Percentiles rank a stretch among this genome's conserved stretches.
These are phyloP conservation scores for Thysanoteuthis rhombus DNA, from an alignment of 2,888 invertebrate genomes.

Conservation along the genomic window DNA sequence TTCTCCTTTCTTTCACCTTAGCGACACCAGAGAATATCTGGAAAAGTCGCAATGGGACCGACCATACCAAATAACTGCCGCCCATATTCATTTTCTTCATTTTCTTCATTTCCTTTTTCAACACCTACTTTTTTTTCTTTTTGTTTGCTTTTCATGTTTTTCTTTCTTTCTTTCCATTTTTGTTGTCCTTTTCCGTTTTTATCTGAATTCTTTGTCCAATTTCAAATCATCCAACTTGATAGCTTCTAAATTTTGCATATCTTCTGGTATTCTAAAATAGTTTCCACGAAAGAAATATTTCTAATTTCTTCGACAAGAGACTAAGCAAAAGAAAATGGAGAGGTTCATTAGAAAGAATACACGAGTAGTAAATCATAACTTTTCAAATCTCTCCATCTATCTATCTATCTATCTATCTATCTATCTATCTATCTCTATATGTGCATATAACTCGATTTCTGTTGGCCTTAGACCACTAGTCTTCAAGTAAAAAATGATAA, in stretches of 20 bases:
- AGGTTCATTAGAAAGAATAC: no score
- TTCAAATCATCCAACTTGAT: no score
- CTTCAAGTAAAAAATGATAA: no score
- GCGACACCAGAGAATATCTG: constrained; percentile 12
- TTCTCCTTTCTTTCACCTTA: neutral
- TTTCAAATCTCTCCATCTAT: no score
- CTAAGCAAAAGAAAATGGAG: no score
- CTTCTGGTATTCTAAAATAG: no score
- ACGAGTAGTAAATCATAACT: no score
- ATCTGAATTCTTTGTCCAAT: no score
- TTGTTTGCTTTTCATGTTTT: neutral
- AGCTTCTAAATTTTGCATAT: no score
- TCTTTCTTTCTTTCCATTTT: neutral
- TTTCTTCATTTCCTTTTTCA: neutral
- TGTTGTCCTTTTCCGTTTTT: neutral
- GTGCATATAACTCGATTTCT: neutral
- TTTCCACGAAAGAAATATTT: no score
- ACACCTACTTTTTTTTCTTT: neutral
- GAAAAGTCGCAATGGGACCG: neutral
- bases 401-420: neutral
- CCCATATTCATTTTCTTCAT: neutral
- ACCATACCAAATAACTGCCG: neutral
- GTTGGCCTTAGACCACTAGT: no score
- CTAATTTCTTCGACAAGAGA: no score
- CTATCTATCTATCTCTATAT: neutral